Base-by-base conservation (phyloP, 2,113 vertebrate genomes). In the Sclerurus mexicanus region DNA sequence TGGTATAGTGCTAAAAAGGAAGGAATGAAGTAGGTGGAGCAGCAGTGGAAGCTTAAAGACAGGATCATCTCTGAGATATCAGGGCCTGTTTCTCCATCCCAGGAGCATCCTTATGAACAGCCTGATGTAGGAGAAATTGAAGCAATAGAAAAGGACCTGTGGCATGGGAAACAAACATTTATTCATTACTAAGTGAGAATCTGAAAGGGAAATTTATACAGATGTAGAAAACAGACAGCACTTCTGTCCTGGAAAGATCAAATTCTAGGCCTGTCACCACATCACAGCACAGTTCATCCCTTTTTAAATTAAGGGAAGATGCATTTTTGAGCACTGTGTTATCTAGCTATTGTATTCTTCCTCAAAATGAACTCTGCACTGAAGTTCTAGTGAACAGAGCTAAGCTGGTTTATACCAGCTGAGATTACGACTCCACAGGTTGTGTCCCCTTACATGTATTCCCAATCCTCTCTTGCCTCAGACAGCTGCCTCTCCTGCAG, bases 121-220 rank as follows among this genome's bases (percentile, higher is more conserved):
- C 44, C 58, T 85, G 68, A 69, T 87, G 53, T 49, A 64, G 50
- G 21, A 85, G 62, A 94, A 89, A 84, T 64, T 81, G 78, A 92
- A 92, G 28, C 62, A 87, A 76, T 1, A 21, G 73, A 49, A 91
- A 90, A 94, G 69, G 77, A 94, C 66, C 44, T 94, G 39, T 76
- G 69, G 73, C 81, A 89, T 72, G 66, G 55, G 84, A 91, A 91
- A 87, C 60, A 97, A 89, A 91, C 92, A 95, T 89, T 95, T 96
- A 82, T 93, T 95, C 74, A 89, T 95, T 85, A 66, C 81, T 66
- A 91, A 91, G 64, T 78, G 52, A 71, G 73, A 90, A 64, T 85
- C 66, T 87, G 50, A 89, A 95, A 82, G 40, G 75, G 58, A 66
- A 94, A 87, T 79, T 71, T 42, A 93, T 53, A 67, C 49, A 66